These are phyloP conservation scores for Andricus grossulariae DNA, from an alignment of 1,140 invertebrate genomes.

Conservation along the genomic window DNA sequence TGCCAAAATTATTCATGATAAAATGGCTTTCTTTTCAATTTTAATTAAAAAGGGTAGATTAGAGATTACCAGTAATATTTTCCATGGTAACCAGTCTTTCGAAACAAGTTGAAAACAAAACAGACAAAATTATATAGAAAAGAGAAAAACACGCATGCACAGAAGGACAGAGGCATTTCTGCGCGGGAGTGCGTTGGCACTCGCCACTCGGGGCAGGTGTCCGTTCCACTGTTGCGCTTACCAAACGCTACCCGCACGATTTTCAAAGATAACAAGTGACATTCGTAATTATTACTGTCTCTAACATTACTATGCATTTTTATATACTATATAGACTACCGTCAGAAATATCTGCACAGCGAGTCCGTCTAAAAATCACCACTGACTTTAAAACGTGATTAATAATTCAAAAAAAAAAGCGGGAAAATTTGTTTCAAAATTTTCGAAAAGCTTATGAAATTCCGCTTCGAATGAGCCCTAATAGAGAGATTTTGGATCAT, in stretches of 20 bases:
- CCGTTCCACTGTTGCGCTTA: constrained; percentile 47
- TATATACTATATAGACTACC: constrained; percentile 34
- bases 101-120: constrained; percentile 49
- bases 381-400: too few species aligned
- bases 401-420: too few species aligned
- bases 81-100: constrained; percentile 59
- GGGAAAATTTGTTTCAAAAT: too few species aligned
- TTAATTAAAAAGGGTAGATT: neutral
- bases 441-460: too few species aligned
- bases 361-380: too few species aligned
- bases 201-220: constrained; percentile 65
- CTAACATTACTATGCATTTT: constrained; percentile 58
- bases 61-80: constrained; percentile 28
- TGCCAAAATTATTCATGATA: too few species aligned
- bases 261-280: constrained; percentile 71
- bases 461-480: too few species aligned
- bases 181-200: constrained; percentile 62
- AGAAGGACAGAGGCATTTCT: constrained; percentile 51
- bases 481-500: too few species aligned
- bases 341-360: too few species aligned
- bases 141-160: constrained; percentile 36
- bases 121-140: constrained; percentile 14
- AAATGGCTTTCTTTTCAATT: too few species aligned
- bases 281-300: constrained; percentile 63
- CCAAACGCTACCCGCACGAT: constrained; percentile 72